phyloP scores from a whole-genome alignment of 2,888 invertebrate genomes.

The Drosophila anceps region DNA sequence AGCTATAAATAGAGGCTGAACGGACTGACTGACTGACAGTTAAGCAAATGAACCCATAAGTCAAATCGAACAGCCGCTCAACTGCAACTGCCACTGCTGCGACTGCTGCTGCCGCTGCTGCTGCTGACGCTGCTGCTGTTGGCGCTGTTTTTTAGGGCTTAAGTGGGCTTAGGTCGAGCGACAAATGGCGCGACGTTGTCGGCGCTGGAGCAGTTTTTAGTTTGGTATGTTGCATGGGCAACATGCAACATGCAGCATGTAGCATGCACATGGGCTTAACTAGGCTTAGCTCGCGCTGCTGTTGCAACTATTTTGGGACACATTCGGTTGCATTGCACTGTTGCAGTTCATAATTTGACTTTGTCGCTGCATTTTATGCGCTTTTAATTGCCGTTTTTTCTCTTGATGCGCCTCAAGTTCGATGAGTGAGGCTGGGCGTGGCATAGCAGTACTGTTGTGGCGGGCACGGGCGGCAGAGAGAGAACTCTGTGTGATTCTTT shows the following conservation, averaged over 20 bases:
- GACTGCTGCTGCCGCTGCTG: constrained; percentile 12
- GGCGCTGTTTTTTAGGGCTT: constrained; percentile 81
- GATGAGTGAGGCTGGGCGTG: constrained; percentile 15
- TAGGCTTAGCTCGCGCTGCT: constrained; percentile 69
- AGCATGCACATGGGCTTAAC: constrained; percentile 71
- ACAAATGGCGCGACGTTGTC: constrained; percentile 76
- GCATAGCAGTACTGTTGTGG: background rate
- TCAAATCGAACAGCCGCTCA: constrained; percentile 79
- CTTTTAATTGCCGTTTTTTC: constrained; percentile 55
- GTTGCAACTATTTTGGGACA: constrained; percentile 60
- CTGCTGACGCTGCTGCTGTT: constrained; percentile 54
- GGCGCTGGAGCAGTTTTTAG: constrained; percentile 71
- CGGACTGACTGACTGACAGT: constrained; percentile 65
- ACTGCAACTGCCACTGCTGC: constrained; percentile 27
- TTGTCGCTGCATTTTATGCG: constrained; percentile 49
- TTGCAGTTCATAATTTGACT: constrained; percentile 68
- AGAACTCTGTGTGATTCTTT: constrained; percentile 25
- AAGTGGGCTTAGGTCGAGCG: constrained; percentile 81
- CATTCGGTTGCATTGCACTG: constrained; percentile 31
- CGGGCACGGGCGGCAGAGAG: background rate
- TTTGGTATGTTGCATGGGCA: constrained; percentile 63
- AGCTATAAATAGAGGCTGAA: constrained; percentile 63
- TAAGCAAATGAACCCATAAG: constrained; percentile 83
- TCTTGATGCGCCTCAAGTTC: constrained; percentile 50
- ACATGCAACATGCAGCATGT: constrained; percentile 52